These are phyloP conservation scores for Globodera ellingtonae DNA, from an alignment of 1,140 invertebrate species.

Conservation along the genomic window DNA sequence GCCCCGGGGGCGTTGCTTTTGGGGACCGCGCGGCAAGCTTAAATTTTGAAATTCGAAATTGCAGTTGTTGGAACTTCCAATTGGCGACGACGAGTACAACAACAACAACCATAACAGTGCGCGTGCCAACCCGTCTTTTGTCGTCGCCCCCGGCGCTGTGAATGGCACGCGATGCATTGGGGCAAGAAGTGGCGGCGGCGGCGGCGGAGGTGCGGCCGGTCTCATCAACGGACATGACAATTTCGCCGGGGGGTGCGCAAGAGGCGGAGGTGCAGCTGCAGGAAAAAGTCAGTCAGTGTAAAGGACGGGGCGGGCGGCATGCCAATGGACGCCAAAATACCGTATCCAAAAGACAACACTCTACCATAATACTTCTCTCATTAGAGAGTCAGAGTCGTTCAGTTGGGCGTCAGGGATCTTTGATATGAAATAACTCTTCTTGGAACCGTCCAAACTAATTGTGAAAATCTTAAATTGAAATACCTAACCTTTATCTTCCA, in stretches of 20 bases:
- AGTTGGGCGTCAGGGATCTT: no score
- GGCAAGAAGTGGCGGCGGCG: constrained; percentile 3
- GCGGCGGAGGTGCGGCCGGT: constrained; percentile 18
- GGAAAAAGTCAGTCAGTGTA: neutral
- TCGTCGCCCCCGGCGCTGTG: constrained; percentile 32
- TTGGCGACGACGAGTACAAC: constrained; percentile 62
- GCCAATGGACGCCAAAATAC: no score
- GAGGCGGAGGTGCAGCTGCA: neutral
- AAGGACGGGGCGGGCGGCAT: no score
- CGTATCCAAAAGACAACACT: no score
- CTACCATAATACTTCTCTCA: no score
- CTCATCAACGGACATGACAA: constrained; percentile 20
- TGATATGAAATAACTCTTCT: no score
- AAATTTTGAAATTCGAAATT: neutral
- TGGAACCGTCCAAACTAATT: no score
- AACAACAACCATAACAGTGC: constrained; percentile 51
- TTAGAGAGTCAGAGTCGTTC: no score
- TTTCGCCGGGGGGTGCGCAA: neutral
- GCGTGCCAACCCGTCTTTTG: neutral
- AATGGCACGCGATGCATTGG: constrained; percentile 26
- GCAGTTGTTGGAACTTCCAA: constrained; percentile 60
- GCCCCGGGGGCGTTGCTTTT: neutral
- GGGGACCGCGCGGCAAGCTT: neutral
- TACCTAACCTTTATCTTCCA: no score
- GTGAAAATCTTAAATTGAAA: no score